Percentiles rank a stretch among this genome's conserved stretches.
Evolutionary conservation across 1,140 invertebrate species (phyloP).

Genomic region (Anthonomus grandis): DNA sequence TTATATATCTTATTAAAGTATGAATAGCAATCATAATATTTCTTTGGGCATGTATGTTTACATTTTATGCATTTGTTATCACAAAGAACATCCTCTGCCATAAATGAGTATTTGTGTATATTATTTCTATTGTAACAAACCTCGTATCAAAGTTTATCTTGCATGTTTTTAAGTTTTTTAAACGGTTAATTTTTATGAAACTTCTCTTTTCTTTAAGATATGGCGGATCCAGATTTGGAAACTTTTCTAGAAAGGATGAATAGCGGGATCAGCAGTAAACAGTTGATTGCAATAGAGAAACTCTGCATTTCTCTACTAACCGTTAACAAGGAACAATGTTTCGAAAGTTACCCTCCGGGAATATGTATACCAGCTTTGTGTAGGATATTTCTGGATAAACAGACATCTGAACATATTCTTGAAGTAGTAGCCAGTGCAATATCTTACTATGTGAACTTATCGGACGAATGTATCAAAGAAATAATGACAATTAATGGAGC

Average conservation of each 20-base stretch:
- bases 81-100: no score
- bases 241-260: slow-evolving; percentile 98
- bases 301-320: slow-evolving; percentile 97
- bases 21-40: no score
- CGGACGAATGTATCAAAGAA: slow-evolving; percentile 94
- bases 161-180: no score
- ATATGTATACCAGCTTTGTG: slow-evolving; percentile 97
- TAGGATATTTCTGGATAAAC: slow-evolving; percentile 96
- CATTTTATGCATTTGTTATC: no score
- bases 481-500: slow-evolving; percentile 98
- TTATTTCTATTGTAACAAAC: no score
- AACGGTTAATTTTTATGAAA: no score
- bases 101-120: no score
- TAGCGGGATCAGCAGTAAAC: slow-evolving; percentile 96
- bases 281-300: slow-evolving; percentile 96
- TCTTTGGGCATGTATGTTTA: no score
- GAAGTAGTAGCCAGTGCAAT: slow-evolving; percentile 98
- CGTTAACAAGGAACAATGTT: slow-evolving; percentile 98
- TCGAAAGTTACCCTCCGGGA: slow-evolving; percentile 97
- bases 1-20: no score
- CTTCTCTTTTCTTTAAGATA: slow-evolving; percentile 42
- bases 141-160: no score
- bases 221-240: slow-evolving; percentile 98
- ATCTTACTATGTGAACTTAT: slow-evolving; percentile 98
- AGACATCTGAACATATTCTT: slow-evolving; percentile 96